Evolutionary conservation across 2,113 vertebrate species (phyloP).

Genomic region (Phyllostomus hastatus): DNA sequence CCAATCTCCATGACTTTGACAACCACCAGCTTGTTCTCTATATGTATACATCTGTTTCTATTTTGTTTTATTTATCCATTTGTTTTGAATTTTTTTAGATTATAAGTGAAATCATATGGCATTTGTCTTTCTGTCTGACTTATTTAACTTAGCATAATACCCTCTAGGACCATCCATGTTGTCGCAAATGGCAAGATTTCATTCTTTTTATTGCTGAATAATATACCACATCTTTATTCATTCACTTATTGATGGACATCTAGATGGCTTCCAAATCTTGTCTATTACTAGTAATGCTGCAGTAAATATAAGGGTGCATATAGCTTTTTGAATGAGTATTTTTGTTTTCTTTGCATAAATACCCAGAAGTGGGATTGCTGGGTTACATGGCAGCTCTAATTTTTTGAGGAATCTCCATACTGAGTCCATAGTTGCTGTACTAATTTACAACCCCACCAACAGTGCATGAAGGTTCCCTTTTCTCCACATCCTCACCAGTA

Average conservation of each 20-base stretch:
- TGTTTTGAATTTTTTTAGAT: not conserved
- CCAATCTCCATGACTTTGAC: not conserved
- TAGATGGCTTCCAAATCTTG: not conserved
- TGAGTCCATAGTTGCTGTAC: too few species aligned
- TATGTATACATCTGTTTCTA: not conserved
- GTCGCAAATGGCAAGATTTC: not conserved
- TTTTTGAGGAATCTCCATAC: not conserved
- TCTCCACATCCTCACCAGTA: too few species aligned
- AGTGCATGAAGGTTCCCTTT: too few species aligned
- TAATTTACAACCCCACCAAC: too few species aligned
- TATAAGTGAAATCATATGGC: not conserved
- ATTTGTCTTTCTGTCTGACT: not conserved
- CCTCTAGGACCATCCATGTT: not conserved
- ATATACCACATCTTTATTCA: not conserved
- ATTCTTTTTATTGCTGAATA: not conserved
- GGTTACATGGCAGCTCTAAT: not conserved
- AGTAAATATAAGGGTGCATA: not conserved
- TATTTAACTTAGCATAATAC: not conserved
- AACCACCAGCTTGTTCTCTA: not conserved
- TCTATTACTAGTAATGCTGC: not conserved
- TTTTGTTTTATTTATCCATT: not conserved
- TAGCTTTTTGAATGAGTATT: not conserved
- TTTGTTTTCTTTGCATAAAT: not conserved
- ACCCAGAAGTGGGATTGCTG: not conserved
- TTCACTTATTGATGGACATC: not conserved